phyloP scores from a whole-genome alignment of 2,888 invertebrate genomes.

The Strigamia maritima region DNA sequence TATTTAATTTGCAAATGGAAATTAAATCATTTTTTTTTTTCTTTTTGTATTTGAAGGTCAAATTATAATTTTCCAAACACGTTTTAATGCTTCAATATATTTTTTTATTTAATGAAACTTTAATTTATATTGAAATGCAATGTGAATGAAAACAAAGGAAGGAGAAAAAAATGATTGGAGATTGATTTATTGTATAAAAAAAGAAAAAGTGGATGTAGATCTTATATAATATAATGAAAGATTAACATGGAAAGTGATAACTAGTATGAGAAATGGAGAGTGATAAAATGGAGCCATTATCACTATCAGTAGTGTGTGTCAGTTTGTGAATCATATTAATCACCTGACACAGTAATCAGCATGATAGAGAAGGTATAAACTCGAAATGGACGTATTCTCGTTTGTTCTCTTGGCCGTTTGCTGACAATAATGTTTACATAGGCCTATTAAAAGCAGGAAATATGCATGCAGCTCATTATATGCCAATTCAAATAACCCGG shows the following conservation, averaged over 20 bases:
- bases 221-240: neutral
- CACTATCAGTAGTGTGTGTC: conserved; percentile 1
- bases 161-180: neutral
- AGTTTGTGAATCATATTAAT: conserved; percentile 20
- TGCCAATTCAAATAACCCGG: conserved; percentile 21
- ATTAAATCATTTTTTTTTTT: neutral
- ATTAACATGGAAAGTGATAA: neutral
- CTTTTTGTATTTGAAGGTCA: neutral
- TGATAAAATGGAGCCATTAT: neutral
- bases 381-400: conserved; percentile 9
- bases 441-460: conserved; percentile 27
- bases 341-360: conserved; percentile 11
- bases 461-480: conserved; percentile 25
- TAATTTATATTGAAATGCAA: neutral
- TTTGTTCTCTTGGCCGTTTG: conserved; percentile 13
- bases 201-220: neutral
- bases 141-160: neutral
- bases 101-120: too few species aligned
- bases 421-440: conserved; percentile 18
- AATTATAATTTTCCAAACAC: neutral
- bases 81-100: neutral
- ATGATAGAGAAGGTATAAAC: conserved; percentile 29
- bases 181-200: neutral
- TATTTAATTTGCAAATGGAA: neutral
- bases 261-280: neutral